phyloP scores from a whole-genome alignment of 2,888 invertebrate species.

The Pogonocherus hispidulus region DNA sequence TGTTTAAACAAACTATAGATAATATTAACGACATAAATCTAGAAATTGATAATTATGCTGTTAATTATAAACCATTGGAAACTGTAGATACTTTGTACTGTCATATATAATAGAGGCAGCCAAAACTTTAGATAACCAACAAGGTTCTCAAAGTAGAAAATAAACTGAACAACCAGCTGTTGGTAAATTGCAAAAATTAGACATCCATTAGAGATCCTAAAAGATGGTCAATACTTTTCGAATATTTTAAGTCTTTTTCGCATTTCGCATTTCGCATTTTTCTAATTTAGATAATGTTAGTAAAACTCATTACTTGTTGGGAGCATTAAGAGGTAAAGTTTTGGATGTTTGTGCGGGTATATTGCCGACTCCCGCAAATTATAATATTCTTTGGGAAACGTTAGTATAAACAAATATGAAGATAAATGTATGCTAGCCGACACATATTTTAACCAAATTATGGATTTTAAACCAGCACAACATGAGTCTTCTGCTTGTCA shows the following conservation, averaged over 20 bases:
- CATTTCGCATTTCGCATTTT: too few relatives aligned
- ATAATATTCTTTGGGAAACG: background rate
- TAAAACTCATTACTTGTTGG: background rate
- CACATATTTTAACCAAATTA: background rate
- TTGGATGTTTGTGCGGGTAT: background rate
- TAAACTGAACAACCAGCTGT: background rate
- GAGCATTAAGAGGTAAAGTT: background rate
- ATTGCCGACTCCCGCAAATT: background rate
- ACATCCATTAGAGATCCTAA: background rate
- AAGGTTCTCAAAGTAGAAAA: background rate
- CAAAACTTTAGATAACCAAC: too few relatives aligned
- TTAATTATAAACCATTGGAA: background rate
- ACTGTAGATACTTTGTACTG: background rate
- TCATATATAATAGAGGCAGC: background rate
- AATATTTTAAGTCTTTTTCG: background rate
- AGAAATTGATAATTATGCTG: background rate
- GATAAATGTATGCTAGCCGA: background rate
- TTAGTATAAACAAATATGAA: conserved; percentile 2
- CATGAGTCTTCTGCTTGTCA: background rate
- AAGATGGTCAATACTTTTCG: background rate
- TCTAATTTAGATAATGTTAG: background rate
- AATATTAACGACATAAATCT: background rate
- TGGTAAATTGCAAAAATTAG: conserved; percentile 1
- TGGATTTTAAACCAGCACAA: conserved; percentile 10
- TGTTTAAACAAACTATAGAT: background rate